Evolutionary conservation across 1,140 invertebrate species (phyloP).

Genomic region (Reticulitermes speratus): DNA sequence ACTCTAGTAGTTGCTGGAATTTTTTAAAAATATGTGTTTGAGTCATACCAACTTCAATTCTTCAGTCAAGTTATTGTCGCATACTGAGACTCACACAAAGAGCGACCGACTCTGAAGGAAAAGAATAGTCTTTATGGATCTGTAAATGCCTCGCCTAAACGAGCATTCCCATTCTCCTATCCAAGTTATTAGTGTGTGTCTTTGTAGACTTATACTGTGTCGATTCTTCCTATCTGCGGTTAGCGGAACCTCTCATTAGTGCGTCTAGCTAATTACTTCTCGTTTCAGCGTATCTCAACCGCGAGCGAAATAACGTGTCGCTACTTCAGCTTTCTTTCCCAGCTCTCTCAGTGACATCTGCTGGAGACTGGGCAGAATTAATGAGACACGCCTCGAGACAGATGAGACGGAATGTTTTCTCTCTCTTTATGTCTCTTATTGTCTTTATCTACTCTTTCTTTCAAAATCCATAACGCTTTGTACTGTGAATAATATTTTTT

Average conservation of each 20-base stretch:
- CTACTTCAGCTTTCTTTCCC: neutral
- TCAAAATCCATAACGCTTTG: neutral
- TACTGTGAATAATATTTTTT: neutral
- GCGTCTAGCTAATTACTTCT: slow-evolving; percentile 1
- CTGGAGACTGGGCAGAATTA: slow-evolving; percentile 8
- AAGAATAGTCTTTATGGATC: neutral
- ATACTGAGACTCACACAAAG: neutral
- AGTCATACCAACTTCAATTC: too few species aligned
- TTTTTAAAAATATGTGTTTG: too few species aligned
- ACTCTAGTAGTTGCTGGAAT: too few species aligned
- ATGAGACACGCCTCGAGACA: neutral
- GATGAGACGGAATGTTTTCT: neutral
- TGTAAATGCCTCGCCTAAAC: neutral
- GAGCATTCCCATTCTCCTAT: neutral
- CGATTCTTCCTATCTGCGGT: neutral
- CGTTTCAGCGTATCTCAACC: neutral
- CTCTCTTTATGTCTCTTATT: neutral
- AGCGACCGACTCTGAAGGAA: neutral
- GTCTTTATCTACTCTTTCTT: neutral
- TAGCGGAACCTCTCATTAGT: neutral
- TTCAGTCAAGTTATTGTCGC: too few species aligned
- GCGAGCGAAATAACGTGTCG: neutral
- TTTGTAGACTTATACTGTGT: neutral
- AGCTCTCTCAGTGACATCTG: neutral
- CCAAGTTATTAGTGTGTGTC: too few species aligned